These are phyloP conservation scores for Reinhardtius hippoglossoides DNA, from an alignment of 2,113 vertebrate genomes.

Conservation along the genomic window DNA sequence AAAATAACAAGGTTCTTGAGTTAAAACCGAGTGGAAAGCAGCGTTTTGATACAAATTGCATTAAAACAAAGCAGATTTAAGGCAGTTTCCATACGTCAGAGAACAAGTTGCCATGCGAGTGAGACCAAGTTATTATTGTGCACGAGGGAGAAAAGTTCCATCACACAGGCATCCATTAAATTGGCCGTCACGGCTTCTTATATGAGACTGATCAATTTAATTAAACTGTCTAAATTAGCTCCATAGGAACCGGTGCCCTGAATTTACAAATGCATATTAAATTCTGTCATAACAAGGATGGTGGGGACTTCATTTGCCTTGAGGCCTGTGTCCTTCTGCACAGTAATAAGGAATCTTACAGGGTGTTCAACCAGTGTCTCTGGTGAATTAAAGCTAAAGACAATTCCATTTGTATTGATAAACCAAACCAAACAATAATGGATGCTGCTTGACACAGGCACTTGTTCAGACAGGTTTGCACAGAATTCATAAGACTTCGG, in stretches of 20 bases:
- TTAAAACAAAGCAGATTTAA: background rate
- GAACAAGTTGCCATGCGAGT: no score
- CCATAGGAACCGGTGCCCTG: background rate
- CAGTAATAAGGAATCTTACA: no score
- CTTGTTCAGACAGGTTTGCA: no score
- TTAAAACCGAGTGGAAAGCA: background rate
- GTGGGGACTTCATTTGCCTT: background rate
- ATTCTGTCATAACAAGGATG: background rate
- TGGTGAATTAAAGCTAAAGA: no score
- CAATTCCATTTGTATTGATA: no score
- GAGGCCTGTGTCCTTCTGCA: no score
- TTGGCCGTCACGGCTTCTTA: background rate
- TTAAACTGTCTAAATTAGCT: background rate
- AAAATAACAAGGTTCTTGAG: background rate
- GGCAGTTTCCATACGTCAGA: no score
- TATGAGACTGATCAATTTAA: background rate
- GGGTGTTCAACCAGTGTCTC: no score
- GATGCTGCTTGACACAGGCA: no score
- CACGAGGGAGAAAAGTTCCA: background rate
- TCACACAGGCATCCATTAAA: background rate
- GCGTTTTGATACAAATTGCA: background rate
- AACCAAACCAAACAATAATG: no score
- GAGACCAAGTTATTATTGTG: no score
- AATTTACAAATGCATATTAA: background rate
- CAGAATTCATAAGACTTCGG: no score